Percentiles rank a stretch among this genome's conserved stretches.
Conservation (phyloP, 2,888 invertebrate species). For the Alviniconcha strummeri region DNA sequence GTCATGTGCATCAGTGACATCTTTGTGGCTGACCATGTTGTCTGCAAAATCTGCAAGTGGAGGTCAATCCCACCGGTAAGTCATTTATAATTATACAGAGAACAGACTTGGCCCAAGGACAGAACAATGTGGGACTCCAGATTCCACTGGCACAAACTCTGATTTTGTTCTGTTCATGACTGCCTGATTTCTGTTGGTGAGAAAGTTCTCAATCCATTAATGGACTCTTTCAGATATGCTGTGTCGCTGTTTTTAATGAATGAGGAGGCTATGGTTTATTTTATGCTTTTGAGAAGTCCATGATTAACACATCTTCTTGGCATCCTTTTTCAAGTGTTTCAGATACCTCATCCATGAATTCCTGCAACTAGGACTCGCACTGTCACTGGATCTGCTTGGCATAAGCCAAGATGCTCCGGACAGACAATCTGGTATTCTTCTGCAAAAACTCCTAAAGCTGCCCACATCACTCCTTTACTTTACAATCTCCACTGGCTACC, state of each 20-base stretch:
- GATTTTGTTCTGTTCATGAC: constrained; percentile 18
- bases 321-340: constrained; percentile 35
- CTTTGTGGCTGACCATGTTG: not conserved
- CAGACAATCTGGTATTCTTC: constrained; percentile 38
- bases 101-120: not conserved
- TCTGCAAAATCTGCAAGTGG: constrained; percentile 11
- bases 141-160: not conserved
- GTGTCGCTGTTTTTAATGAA: too few relatives aligned
- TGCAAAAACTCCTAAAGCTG: too few relatives aligned
- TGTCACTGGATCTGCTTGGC: too few relatives aligned
- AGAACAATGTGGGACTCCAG: not conserved
- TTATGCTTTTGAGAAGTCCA: constrained; percentile 28
- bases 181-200: constrained; percentile 3
- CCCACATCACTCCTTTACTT: too few relatives aligned
- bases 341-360: constrained; percentile 37
- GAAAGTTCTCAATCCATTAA: constrained; percentile 6
- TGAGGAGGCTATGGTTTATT: too few relatives aligned
- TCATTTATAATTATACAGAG: constrained; percentile 7
- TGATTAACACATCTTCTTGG: constrained; percentile 42
- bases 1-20: not conserved
- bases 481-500: too few relatives aligned
- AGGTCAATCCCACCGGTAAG: constrained; percentile 5
- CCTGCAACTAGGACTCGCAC: constrained; percentile 22
- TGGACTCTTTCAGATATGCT: not conserved
- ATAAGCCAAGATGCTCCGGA: not conserved